Base-by-base conservation (phyloP, 2,113 vertebrate genomes). In the Gymnobelideus leadbeateri region DNA sequence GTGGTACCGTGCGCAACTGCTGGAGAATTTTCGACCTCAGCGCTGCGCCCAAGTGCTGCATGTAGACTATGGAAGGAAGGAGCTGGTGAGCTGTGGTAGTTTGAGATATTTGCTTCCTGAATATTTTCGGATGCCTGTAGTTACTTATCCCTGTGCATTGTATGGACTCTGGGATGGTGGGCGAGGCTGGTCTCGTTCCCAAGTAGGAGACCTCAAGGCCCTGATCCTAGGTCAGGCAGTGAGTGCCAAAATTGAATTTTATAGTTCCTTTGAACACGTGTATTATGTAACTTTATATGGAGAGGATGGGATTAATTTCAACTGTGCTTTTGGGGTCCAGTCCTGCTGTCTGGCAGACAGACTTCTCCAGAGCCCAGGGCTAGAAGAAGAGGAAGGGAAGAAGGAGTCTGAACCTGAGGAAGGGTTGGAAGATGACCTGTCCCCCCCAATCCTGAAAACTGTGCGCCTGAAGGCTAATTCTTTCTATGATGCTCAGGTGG, bases 1-100 rank as follows among this genome's bases (percentile, higher is more conserved):
- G 25, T 99, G 99, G 99, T 99, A 99, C 97, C 99, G 99, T 68
- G 99, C 99, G 0, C 97, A 99, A 51, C 94, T 99, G 93, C 99
- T 99, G 50, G 99, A 99, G 94, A 97, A 98, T 7, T 96, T 99
- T 9, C 94, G 96, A 43, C 96, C 95, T 0, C 98, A 97, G 91
- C 98, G 98, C 43, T 93, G 98, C 54, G 99, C 99, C 84, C 98
- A 99, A 26, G 99, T 99, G 26, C 97, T 99, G 52, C 99, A 99
- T 1, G 99, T 99, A 11, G 99, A 99, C 97, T 99, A 98, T 31
- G 99, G 99, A 43, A 99, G 98, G 89, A 99, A 99, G 95, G 99
- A 99, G 89, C 97, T 99, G 24, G 99, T 99, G 91, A 98, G 98
- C 31, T 94, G 98, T 19, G 98, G 98, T 5, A 98, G 99, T 91